Evolutionary conservation across 2,113 vertebrate species (phyloP).

Genomic region (Calcarius ornatus): DNA sequence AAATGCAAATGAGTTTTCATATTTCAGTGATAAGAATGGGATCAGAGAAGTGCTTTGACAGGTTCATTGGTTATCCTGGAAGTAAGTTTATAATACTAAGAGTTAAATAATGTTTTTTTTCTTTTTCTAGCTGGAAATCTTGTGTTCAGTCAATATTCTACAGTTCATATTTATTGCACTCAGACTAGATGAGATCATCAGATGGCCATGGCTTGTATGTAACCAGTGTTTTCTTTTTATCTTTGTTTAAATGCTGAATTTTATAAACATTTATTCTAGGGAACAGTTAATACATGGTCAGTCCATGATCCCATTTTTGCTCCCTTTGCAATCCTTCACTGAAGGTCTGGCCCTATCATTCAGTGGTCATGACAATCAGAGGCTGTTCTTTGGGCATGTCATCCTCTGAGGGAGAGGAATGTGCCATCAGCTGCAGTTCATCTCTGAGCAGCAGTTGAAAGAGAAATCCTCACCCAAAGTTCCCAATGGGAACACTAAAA

Average conservation of each 20-base stretch:
- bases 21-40: neutral
- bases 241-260: neutral
- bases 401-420: neutral
- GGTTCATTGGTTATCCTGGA: neutral
- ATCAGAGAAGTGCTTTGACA: neutral
- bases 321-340: neutral
- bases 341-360: neutral
- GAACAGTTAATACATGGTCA: neutral
- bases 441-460: neutral
- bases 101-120: neutral
- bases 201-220: conserved; percentile 97
- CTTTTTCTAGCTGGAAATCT: conserved; percentile 89
- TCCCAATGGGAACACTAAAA: neutral
- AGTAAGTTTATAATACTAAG: neutral
- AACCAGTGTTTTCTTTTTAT: conserved; percentile 29
- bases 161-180: conserved; percentile 99
- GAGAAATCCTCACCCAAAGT: neutral
- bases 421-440: neutral
- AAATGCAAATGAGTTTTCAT: neutral
- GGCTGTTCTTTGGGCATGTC: neutral
- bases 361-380: neutral
- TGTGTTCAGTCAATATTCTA: conserved; percentile 98
- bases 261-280: neutral
- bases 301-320: neutral
- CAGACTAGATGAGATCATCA: conserved; percentile 92